A percentile compares a stretch with the other conserved stretches of the same genome.
Evolutionary conservation across 2,888 invertebrate species (phyloP).

Genomic region (Hyposoter didymator): DNA sequence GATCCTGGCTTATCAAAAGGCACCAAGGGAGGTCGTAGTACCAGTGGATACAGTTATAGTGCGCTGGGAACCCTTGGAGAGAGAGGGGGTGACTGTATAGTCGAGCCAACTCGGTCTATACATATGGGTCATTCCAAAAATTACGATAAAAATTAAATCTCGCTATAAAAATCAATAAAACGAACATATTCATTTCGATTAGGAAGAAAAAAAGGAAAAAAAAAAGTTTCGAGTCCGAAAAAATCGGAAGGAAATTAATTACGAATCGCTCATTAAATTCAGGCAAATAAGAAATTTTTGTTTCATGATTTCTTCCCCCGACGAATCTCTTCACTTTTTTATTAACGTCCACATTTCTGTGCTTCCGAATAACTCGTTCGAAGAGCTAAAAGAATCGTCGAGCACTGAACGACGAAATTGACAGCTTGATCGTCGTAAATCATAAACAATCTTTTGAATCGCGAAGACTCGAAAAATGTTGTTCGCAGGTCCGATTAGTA

Average conservation of each 20-base stretch:
- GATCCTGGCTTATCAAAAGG: conserved; percentile 69
- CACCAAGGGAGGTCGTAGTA: conserved; percentile 59
- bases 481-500: not conserved
- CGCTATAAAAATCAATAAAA: not conserved
- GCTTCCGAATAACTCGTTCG: not conserved
- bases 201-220: not conserved
- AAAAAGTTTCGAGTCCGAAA: not conserved
- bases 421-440: not conserved
- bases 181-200: not conserved
- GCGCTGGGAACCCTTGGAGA: not conserved
- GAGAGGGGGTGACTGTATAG: conserved; percentile 45
- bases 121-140: conserved; percentile 10
- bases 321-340: not conserved
- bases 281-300: not conserved
- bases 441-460: not conserved
- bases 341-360: not conserved
- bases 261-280: not conserved
- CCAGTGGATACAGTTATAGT: conserved; percentile 43
- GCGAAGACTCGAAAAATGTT: not conserved
- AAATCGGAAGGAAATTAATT: not conserved
- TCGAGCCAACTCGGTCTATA: conserved; percentile 40
- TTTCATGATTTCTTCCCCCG: not conserved
- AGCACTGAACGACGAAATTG: not conserved
- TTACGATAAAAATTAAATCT: not conserved
- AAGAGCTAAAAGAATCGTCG: not conserved